Conservation (phyloP, 1,140 invertebrate species). For the Zaprionus vittiger region DNA sequence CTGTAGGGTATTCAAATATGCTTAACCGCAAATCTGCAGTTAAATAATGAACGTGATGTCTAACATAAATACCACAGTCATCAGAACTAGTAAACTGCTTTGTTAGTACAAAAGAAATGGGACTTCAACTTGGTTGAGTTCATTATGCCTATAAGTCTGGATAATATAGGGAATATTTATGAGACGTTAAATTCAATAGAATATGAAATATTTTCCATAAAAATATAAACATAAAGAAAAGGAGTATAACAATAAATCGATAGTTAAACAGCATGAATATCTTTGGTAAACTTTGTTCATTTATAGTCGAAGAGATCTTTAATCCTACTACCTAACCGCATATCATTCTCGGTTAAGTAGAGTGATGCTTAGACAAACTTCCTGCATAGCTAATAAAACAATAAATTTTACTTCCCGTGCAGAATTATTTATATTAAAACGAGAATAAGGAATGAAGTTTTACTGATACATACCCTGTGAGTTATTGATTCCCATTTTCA, state of each 20-base stretch:
- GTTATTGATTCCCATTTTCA: background rate
- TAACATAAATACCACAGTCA: background rate
- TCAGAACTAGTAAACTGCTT: background rate
- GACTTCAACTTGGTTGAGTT: background rate
- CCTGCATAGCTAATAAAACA: constrained; percentile 60
- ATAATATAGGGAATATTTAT: background rate
- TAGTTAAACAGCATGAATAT: background rate
- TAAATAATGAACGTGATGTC: constrained; percentile 48
- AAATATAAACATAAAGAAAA: background rate
- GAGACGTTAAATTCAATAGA: background rate
- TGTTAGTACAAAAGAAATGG: background rate
- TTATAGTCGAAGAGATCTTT: background rate
- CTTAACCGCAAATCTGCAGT: constrained; percentile 42
- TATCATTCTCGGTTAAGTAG: constrained; percentile 9
- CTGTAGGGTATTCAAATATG: constrained; percentile 31
- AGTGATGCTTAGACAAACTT: constrained; percentile 31
- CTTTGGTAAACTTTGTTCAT: background rate
- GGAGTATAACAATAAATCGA: background rate
- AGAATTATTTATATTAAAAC: constrained; percentile 58
- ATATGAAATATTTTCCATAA: background rate
- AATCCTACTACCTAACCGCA: background rate
- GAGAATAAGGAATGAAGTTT: background rate
- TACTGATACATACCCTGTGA: background rate
- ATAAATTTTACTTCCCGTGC: constrained; percentile 57
- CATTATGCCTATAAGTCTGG: background rate